phyloP scores from a whole-genome alignment of 2,888 invertebrate species.

The Cheilosia variabilis region DNA sequence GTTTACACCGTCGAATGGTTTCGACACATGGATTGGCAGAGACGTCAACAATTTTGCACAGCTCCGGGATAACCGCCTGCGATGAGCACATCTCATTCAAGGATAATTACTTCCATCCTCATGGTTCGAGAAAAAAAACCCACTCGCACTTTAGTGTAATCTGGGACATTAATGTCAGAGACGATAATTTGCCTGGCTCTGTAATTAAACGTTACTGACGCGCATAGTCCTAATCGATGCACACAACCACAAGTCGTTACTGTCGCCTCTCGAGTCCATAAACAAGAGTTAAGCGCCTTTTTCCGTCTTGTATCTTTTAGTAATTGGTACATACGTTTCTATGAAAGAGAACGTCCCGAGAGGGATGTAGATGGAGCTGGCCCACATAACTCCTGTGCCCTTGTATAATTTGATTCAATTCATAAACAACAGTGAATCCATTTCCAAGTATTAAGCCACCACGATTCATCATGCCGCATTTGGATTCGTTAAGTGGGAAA shows the following conservation, averaged over 20 bases:
- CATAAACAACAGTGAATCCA: conserved; percentile 69
- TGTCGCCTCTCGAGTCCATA: conserved; percentile 53
- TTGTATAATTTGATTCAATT: conserved; percentile 61
- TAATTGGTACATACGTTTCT: background rate
- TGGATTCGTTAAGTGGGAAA: conserved; percentile 59
- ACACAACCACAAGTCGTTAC: conserved; percentile 30
- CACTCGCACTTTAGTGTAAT: background rate
- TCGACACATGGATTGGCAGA: background rate
- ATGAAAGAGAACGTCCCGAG: conserved; percentile 47
- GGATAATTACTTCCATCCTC: no score
- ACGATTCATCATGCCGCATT: conserved; percentile 56
- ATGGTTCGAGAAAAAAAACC: background rate
- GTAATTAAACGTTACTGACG: conserved; percentile 61
- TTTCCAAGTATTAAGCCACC: conserved; percentile 69
- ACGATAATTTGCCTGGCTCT: conserved; percentile 53
- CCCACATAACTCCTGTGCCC: conserved; percentile 9
- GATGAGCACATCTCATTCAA: no score
- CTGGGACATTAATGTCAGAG: conserved; percentile 8
- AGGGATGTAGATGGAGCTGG: conserved; percentile 3
- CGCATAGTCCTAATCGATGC: conserved; percentile 47
- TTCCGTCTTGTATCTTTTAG: background rate
- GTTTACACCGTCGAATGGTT: background rate
- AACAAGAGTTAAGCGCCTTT: conserved; percentile 56
- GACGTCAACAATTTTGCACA: no score
- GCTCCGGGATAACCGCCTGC: no score